Evolutionary conservation across 2,113 vertebrate species (phyloP), one percentile per base, ranked within the genome.

Genomic region (Ariopsis seemanni): DNA sequence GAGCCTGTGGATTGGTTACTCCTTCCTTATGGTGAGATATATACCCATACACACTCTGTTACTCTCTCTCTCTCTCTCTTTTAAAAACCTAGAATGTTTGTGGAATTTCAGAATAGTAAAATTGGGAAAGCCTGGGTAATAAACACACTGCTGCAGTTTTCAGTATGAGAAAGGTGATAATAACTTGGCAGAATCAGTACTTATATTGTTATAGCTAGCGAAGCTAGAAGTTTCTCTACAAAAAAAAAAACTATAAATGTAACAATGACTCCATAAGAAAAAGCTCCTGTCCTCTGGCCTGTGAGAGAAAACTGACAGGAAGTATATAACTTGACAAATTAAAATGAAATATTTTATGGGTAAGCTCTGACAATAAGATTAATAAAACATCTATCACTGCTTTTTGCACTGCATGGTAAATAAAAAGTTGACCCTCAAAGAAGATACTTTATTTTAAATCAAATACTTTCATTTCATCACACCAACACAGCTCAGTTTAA

Each of bases 1-100:
- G 88, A 99, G 98, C 90, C 96, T 99, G 0, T 99, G 98, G 98
- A 99, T 99, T 1, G 98, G 98, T 65, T 99, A 99, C 89, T 99
- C 97, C 67, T 99, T 99, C 94, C 96, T 99, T 42, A 99, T 99
- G 98, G 98, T 99, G 92, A 93, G 94, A 87, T 14, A 57, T 22
- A 77, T n/a, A 60, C 67, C 25, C 9, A 30, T 22, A 20, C 67
- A 65, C 50, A 67, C 6, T 3, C 57, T 65, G 57, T 8, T 57
- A 42, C 42, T 42, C 42, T 42, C 14, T 57, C 55, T 57, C 17
- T 53, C 1, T 58, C 27, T 34, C 20, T 34, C 27, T 15, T 53
- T 7, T 20, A 42, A 7, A 82, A 15, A 60, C 52, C 52, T 9
- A 63, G 11, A 80, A 30, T 79, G 12, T 27, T 57, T 8, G 9